Evolutionary conservation across 2,888 invertebrate genomes (phyloP).

Genomic region (Eremobia ochroleuca): DNA sequence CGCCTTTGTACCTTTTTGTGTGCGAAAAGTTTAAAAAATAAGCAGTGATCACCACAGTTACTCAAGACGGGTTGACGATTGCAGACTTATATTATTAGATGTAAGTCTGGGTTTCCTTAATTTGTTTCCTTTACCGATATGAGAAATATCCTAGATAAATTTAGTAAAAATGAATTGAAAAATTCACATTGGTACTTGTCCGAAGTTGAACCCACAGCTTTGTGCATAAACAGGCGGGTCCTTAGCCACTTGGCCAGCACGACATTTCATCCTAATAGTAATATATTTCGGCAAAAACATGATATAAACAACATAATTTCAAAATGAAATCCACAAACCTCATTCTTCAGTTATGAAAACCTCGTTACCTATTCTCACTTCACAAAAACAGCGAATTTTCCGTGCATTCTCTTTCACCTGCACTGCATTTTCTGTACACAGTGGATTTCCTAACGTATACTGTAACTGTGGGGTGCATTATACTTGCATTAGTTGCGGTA

Average conservation of each 20-base stretch:
- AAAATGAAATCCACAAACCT: neutral
- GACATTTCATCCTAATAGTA: neutral
- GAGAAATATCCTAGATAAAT: neutral
- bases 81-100: no score
- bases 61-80: no score
- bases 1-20: no score
- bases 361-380: constrained; percentile 15
- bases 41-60: no score
- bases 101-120: no score
- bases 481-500: constrained; percentile 55
- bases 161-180: neutral
- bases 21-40: no score
- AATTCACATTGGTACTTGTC: neutral
- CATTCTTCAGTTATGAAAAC: constrained; percentile 38
- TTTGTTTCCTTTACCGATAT: neutral
- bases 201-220: neutral
- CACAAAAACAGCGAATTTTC: constrained; percentile 30
- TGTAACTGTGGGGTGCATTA: constrained; percentile 53
- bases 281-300: neutral
- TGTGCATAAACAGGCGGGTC: no score
- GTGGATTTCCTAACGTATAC: constrained; percentile 45
- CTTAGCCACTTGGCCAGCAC: neutral
- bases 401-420: constrained; percentile 30
- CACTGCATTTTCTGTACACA: constrained; percentile 14
- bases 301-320: neutral